phyloP scores from a whole-genome alignment of 2,888 invertebrate genomes.

The Lasioglossum lativentre region DNA sequence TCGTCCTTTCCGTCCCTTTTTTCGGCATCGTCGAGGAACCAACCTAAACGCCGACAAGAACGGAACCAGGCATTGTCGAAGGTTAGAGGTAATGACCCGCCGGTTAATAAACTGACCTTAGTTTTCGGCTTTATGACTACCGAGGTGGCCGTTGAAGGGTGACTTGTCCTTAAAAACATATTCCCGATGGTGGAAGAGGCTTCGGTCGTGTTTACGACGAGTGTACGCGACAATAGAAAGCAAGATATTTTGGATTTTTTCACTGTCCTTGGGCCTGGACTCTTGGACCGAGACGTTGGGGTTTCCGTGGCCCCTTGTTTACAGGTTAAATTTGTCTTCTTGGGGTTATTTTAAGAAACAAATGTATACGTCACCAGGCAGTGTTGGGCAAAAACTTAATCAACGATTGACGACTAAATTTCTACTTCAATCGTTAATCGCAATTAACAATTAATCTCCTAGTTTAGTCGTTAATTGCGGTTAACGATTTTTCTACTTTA shows the following conservation, averaged over 20 bases:
- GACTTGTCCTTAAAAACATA: not conserved
- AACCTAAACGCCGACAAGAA: not conserved
- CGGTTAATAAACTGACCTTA: conserved; percentile 57
- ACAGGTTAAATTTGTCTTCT: no score
- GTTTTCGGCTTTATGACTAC: conserved; percentile 40
- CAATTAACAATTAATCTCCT: no score
- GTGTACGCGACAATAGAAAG: not conserved
- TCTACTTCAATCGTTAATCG: no score
- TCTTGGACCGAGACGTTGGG: no score
- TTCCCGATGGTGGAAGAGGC: not conserved
- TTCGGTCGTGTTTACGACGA: conserved; percentile 5
- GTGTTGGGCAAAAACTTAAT: no score
- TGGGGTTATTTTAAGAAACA: no score
- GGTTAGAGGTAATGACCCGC: conserved; percentile 41
- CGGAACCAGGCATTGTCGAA: conserved; percentile 22
- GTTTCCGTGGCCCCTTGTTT: no score
- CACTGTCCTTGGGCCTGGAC: not conserved
- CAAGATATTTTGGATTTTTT: not conserved
- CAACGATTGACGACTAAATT: no score
- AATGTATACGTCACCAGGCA: no score
- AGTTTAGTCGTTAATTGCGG: no score
- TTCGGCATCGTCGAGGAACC: not conserved
- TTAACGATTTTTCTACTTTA: no score
- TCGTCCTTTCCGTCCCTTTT: conserved; percentile 6
- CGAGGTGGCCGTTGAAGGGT: conserved; percentile 27